Evolutionary conservation across 2,113 vertebrate species (phyloP), one percentile per base, ranked within the genome.

Genomic region (Cololabis saira): DNA sequence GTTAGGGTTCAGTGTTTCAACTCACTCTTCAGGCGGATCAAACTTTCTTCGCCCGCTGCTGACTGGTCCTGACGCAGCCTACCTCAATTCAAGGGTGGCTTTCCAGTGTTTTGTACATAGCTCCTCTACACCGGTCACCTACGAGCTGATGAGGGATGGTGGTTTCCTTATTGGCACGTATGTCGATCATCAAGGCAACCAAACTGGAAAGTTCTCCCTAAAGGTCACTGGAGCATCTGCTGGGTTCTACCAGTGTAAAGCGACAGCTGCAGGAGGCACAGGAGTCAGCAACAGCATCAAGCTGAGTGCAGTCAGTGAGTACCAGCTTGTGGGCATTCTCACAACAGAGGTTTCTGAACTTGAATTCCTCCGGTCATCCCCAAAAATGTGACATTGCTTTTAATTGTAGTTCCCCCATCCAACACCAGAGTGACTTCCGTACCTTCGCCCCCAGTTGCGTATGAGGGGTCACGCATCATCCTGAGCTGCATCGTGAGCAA

Each of bases 281-380:
- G 65, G 33, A 50, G 42, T 67, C 48, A 92, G 93, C 80, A 83
- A 86, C 63, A 74, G 33, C 33, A 74, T 93, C 58, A 54, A 16
- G 22, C 70, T 94, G 44, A 78, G 62, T n/a, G 85, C 90, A 53
- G 83, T 93, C 71, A 90, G 93, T 94, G 64, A 93, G 91, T 92
- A 59, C 13, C 7, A 17, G 14, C 43, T 40, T 43, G 0, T 0
- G 0, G 15, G 43, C 53, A 15, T 51, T 21, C 62, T 2, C 27
- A 22, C 18, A 5, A 50, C 1, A 2, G n/a, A n/a, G n/a, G n/a
- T n/a, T n/a, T n/a, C n/a, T n/a, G n/a, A n/a, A n/a, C 18, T 54
- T 9, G 33, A 33, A 49, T 10, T n/a, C 14, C 12, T 51, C 13
- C 18, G 67, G 33, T 37, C 14, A 21, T 48, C 5, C 1, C 8